These are phyloP conservation scores for Excalfactoria chinensis DNA, from an alignment of 2,113 vertebrate genomes.

Conservation along the genomic window DNA sequence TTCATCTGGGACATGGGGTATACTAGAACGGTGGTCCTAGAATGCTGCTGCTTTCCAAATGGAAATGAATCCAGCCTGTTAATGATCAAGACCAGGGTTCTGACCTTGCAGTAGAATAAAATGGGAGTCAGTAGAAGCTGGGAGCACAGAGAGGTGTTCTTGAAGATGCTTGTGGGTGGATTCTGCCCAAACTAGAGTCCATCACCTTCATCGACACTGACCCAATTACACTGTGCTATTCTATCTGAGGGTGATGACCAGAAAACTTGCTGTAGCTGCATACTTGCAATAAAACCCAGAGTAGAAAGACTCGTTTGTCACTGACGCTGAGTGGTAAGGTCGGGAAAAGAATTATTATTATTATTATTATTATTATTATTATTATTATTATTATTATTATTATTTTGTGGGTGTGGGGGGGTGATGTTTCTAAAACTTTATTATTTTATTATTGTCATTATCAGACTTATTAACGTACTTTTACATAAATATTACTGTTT, in stretches of 20 bases:
- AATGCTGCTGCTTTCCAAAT: neutral
- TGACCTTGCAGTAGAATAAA: neutral
- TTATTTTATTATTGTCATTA: neutral
- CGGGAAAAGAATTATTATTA: neutral
- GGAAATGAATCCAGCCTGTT: neutral
- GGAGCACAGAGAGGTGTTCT: neutral
- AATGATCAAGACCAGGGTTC: neutral
- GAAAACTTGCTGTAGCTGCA: neutral
- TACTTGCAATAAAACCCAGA: neutral
- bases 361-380: neutral
- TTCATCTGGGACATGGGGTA: neutral
- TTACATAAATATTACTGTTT: neutral
- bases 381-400: too few species aligned
- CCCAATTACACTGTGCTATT: neutral
- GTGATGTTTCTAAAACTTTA: neutral
- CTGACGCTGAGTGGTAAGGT: neutral
- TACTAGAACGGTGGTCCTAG: neutral
- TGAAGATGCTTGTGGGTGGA: neutral
- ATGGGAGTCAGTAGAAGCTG: neutral
- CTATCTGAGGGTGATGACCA: neutral
- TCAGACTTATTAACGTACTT: neutral
- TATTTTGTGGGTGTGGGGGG: too few species aligned
- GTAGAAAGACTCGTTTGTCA: neutral
- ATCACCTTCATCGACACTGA: neutral
- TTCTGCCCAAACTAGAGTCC: neutral